A percentile compares a stretch with the other conserved stretches of the same genome.
phyloP scores from a whole-genome alignment of 2,888 invertebrate species.

The Ctenicera cuprea region DNA sequence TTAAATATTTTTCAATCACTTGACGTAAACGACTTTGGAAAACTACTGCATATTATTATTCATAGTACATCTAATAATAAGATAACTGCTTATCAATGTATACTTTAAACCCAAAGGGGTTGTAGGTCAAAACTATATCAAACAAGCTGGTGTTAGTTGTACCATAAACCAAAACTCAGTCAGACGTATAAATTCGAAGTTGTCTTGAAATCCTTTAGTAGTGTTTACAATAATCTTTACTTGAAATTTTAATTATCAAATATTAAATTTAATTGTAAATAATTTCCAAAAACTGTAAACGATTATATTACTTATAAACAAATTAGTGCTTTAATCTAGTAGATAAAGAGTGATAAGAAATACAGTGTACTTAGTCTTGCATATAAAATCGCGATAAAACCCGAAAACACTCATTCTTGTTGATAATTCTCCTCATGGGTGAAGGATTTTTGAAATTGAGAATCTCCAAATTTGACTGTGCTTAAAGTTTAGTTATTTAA shows the following conservation, averaged over 20 bases:
- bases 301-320: not conserved
- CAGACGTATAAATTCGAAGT: too few species aligned
- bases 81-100: not conserved
- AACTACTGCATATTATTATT: not conserved
- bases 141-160: too few species aligned
- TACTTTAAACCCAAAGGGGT: conserved; percentile 6
- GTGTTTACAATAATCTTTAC: not conserved
- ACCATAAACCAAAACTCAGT: too few species aligned
- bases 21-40: not conserved
- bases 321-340: too few species aligned
- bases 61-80: not conserved
- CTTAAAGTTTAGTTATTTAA: not conserved
- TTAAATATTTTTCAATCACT: too few species aligned
- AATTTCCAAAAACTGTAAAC: not conserved
- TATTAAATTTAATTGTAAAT: too few species aligned
- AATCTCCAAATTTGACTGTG: conserved; percentile 4
- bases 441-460: not conserved
- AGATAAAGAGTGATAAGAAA: too few species aligned
- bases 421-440: too few species aligned
- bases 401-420: too few species aligned
- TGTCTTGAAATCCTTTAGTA: not conserved
- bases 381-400: too few species aligned
- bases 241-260: too few species aligned
- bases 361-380: too few species aligned
- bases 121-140: conserved; percentile 7